Evolutionary conservation across 2,113 vertebrate species (phyloP).

Genomic region (Cephalopterus ornatus): DNA sequence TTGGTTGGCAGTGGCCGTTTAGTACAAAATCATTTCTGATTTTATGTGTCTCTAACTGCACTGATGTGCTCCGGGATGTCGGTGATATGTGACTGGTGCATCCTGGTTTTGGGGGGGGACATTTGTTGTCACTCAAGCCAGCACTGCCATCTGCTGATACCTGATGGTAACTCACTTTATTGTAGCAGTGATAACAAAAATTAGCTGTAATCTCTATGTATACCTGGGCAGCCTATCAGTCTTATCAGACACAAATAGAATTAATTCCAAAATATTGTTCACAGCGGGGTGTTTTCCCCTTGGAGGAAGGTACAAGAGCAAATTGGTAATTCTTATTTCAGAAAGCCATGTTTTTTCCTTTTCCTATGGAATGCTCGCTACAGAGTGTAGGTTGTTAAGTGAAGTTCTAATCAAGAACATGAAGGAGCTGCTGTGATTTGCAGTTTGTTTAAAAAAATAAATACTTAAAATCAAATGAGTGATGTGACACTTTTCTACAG

Average conservation of each 20-base stretch:
- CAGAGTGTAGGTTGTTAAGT: neutral
- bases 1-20: neutral
- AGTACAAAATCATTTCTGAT: neutral
- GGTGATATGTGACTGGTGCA: neutral
- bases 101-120: neutral
- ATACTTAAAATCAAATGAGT: neutral
- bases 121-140: neutral
- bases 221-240: neutral
- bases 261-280: neutral
- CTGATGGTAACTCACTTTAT: neutral
- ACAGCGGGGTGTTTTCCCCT: neutral
- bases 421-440: neutral
- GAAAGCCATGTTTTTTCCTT: neutral
- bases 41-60: neutral
- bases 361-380: neutral
- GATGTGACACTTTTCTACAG: slow-evolving; percentile 59
- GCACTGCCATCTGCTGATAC: slow-evolving; percentile 72
- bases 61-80: neutral
- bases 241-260: neutral
- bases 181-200: neutral
- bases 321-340: neutral
- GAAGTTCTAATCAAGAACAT: neutral
- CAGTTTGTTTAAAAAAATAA: neutral
- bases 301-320: neutral
- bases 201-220: neutral